Base-by-base conservation (phyloP, 1,140 invertebrate species). In the Eueides isabella region DNA sequence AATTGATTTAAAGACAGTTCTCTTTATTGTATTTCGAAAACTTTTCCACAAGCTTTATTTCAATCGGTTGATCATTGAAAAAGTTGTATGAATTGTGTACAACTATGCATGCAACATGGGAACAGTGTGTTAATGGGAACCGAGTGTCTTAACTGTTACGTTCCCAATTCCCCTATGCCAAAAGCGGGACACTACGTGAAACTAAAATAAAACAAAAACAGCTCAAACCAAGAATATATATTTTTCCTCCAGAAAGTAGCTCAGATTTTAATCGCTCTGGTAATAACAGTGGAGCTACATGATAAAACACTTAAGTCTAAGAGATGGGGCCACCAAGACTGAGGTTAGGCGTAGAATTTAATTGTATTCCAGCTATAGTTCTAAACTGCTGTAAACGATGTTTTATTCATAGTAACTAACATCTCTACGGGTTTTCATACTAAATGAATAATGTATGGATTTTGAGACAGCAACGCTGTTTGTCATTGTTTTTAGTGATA, bases 321-420 rank as follows among this genome's bases (percentile, higher is more conserved):
- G 44, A 68, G 74, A 31, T 38, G 44, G 28, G 61, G 19, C 38
- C 33, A 44, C 61, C 48, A 73, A 67, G 38, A 41, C 67, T 74
- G 76, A 74, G 76, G 76, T 74, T 71, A 74, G 68, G 75, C 74
- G 76, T 72, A 76, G 69, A 79, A 79, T 76, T 79, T 79, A 77
- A 79, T 71, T 66, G 67, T 38, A 63, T 75, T 73, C 48, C 23
- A 67, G 29, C 71, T 67, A 38, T 72, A 70, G 55, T 70, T 70
- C 68, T 70, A 62, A 70, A 33, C 55, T 38, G 68, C 33, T 62
- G 44, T 61, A 38, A 71, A 74, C 38, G 26, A 70, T 70, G 67
- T 62, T 69, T 75, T 64, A 61, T 33, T 68, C 41, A 41, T 41
- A 62, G 26, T 62, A 16, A 62, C 61, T 62, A 62, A 62, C 28